Base-by-base conservation (phyloP, 2,113 vertebrate genomes). In the Phalacrocorax carbo region DNA sequence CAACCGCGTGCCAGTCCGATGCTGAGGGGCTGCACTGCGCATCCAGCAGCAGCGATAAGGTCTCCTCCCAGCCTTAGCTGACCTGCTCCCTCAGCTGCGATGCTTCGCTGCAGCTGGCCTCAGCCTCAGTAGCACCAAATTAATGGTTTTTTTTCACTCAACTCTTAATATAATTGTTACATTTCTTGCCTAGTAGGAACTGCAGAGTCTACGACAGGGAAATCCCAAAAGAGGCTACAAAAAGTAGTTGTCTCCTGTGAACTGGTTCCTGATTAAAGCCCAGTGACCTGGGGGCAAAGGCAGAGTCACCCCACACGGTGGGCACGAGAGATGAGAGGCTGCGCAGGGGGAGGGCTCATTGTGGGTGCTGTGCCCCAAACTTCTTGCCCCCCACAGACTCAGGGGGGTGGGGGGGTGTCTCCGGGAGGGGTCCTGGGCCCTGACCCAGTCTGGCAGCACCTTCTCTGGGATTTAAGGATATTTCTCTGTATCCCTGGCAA, bases 1-100 rank as follows among this genome's bases (percentile, higher is more conserved):
- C 21, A 14, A 2, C 22, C 3, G 1, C 5, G 1, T 10, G 29
- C 38, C 21, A 8, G 10, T 1, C 11, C 42, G 34, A 42, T 4
- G 14, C 13, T 15, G 13, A 26, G 38, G 44, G 65, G 65, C 44
- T 25, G 65, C 65, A 9, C 34, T 14, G 66, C 66, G 7, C 66
- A 26, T 5, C 32, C 66, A 26, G 66, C 51, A 27, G 68, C 51
- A 7, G 7, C 5, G 2, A 30, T 40, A 11, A n/a, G 13, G 25
- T 60, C 26, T 30, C 49, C 66, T 34, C 30, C 48, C 52, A 25
- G 52, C 52, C 52, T 18, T 13, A 17, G 29, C 29, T 14, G 42
- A 46, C 23, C 54, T 4, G 23, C 54, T 46, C 71, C 40, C 22
- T 26, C 25, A 7, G 26, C 73, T 17, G 34, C 6, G 3, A 60